Evolutionary conservation across 2,797 vertebrate species (phyloP), one percentile per base, ranked within the genome.

Genomic region (Sebastes reedi): DNA sequence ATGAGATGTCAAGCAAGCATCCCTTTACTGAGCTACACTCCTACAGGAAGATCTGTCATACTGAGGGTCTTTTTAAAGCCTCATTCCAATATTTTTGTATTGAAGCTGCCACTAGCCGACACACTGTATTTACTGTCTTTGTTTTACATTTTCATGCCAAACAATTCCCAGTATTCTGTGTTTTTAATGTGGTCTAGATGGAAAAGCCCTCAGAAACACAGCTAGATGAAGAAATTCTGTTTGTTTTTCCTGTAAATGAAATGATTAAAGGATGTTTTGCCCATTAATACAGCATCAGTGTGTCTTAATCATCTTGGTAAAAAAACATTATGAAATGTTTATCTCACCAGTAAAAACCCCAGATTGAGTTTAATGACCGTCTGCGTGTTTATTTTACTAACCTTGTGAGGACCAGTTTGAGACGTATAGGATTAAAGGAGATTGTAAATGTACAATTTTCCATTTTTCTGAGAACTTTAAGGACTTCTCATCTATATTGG

Each of bases 141-240:
- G 50, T 67, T 64, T 27, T 29, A 36, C 8, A 67, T 67, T 67
- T 82, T 77, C 67, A 82, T 75, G 86, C 90, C 87, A 92, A 91
- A 88, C 42, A 4, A 8, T 75, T 77, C 72, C 42, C 83, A 84
- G 84, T 81, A 61, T 86, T 90, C 56, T 55, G 55, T 61, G 59
- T 80, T 18, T 76, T 78, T 12, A 36, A 18, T 66, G 24, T 72
- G 12, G 4, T 69, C 50, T 70, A 32, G 42, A 61, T 27, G 32
- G 67, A 52, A 67, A 72, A 39, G 27, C 18, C 72, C 55, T 68
- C 59, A 25, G 39, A 68, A 52, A 32, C 50, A 11, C 32, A 62
- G 32, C 20, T 7, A 64, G 18, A 65, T 10, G 71, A 77, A 72
- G 39, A 54, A 64, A 4, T 22, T 61, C 20, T 30, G 79, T 76